These are phyloP conservation scores for Ochotona curzoniae DNA, from an alignment of 2,113 vertebrate species.

Conservation along the genomic window DNA sequence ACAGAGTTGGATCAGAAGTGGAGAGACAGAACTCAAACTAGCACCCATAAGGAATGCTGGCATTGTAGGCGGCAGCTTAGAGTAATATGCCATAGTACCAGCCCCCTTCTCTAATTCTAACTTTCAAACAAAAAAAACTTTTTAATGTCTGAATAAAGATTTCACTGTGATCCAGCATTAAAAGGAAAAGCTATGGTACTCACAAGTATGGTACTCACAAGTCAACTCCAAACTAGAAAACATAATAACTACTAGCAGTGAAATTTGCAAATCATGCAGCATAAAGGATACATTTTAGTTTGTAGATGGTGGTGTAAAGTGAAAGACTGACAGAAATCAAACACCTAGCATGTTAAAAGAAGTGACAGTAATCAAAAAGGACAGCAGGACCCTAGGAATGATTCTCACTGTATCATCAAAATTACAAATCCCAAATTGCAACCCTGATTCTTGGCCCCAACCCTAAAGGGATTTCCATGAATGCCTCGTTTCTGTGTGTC, in stretches of 20 bases:
- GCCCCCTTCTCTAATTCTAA: too few species aligned
- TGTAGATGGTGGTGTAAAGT: background rate
- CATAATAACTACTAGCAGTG: constrained; percentile 27
- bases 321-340: constrained; percentile 39
- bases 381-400: background rate
- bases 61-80: too few species aligned
- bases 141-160: background rate
- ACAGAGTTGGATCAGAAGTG: too few species aligned
- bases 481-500: background rate
- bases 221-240: background rate
- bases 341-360: background rate
- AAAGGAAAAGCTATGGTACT: constrained; percentile 31
- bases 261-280: constrained; percentile 49
- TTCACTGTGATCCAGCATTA: constrained; percentile 19
- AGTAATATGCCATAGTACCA: too few species aligned
- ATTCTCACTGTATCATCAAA: background rate
- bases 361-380: background rate
- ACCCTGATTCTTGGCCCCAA: background rate
- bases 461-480: background rate
- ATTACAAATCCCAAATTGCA: background rate
- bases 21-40: too few species aligned
- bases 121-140: too few species aligned
- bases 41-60: too few species aligned
- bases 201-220: background rate
- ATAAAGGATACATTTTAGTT: constrained; percentile 29